Evolutionary conservation across 2,797 vertebrate genomes (phyloP).

Genomic region (Glyptemys insculpta): DNA sequence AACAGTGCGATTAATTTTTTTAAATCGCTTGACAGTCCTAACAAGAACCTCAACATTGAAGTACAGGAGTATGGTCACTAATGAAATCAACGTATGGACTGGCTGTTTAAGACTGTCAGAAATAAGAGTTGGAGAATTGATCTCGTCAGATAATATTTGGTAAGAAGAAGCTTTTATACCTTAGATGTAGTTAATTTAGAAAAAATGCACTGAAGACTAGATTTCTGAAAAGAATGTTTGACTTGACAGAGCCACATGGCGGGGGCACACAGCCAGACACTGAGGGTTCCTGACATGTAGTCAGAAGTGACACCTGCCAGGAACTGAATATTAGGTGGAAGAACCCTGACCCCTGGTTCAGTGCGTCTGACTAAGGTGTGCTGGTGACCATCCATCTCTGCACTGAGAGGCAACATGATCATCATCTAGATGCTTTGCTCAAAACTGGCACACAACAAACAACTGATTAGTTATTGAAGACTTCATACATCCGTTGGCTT

Average conservation of each 20-base stretch:
- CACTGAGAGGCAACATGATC: not conserved
- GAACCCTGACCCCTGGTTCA: not conserved
- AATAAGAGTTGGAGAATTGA: rapidly evolving
- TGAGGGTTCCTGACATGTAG: not conserved
- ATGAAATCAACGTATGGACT: not conserved
- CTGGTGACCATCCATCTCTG: not conserved
- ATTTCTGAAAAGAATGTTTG: not conserved
- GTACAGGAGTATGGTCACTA: not conserved
- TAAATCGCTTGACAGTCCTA: too few species aligned
- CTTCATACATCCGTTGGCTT: not conserved
- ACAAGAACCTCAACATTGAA: not conserved
- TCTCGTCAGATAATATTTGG: not conserved
- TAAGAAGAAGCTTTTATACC: not conserved
- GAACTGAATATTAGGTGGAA: not conserved
- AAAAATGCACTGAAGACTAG: not conserved
- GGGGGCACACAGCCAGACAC: not conserved
- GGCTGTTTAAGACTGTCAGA: not conserved
- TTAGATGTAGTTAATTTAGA: not conserved
- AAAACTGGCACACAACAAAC: not conserved
- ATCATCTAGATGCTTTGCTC: not conserved
- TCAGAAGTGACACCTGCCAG: not conserved
- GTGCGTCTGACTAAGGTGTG: not conserved
- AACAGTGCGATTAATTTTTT: too few species aligned
- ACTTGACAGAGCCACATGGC: not conserved
- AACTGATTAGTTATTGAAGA: not conserved